These are phyloP conservation scores for Ondatra zibethicus DNA, from an alignment of 2,113 vertebrate genomes.

Conservation along the genomic window DNA sequence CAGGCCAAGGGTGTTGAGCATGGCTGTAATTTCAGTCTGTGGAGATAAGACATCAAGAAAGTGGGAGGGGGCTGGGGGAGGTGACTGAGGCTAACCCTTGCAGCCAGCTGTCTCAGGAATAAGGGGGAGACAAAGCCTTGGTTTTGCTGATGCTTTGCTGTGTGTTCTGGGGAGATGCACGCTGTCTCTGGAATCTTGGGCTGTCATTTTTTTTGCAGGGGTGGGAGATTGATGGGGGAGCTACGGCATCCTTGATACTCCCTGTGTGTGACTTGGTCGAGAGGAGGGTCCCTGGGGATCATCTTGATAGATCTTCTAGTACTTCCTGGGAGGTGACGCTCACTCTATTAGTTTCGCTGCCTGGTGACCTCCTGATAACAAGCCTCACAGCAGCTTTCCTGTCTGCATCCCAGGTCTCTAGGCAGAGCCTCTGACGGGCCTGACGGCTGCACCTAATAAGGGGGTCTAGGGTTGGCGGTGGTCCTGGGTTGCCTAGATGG, in stretches of 20 bases:
- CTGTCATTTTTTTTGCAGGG: background rate
- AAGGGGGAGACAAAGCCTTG: too few species aligned
- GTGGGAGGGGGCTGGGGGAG: background rate
- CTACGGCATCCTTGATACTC: too few species aligned
- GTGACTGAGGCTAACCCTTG: background rate
- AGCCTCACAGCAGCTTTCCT: background rate
- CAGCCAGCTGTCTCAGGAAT: background rate
- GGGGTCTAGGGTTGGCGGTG: rapidly evolving
- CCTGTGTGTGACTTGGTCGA: rapidly evolving
- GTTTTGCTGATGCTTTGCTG: background rate
- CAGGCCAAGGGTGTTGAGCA: background rate
- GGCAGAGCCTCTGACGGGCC: background rate
- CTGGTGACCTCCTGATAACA: background rate
- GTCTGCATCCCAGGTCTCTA: background rate
- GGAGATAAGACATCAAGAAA: background rate
- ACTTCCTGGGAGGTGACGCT: background rate
- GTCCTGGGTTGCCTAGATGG: rapidly evolving
- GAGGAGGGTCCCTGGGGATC: background rate
- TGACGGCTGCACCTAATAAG: rapidly evolving
- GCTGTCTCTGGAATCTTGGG: background rate
- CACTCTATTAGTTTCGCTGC: background rate
- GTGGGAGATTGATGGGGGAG: background rate
- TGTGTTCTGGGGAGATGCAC: background rate
- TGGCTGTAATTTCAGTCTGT: constrained; percentile 26
- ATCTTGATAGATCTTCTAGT: background rate